phyloP scores from a whole-genome alignment of 2,797 vertebrate genomes.

The Scleropages formosus region DNA sequence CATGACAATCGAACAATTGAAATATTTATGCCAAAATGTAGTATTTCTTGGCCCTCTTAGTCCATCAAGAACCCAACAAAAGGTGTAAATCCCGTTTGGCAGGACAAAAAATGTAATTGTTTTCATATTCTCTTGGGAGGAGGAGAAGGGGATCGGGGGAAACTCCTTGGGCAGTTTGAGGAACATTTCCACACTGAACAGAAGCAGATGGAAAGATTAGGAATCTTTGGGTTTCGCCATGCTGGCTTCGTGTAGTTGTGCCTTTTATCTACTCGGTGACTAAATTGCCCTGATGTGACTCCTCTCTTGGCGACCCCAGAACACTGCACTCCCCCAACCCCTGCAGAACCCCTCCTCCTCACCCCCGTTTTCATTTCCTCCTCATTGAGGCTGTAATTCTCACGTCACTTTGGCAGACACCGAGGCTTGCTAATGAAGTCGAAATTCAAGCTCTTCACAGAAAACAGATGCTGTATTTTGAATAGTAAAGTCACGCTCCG shows the following conservation, averaged over 20 bases:
- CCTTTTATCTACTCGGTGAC: constrained; percentile 23
- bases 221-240: not conserved
- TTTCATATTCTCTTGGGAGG: no score
- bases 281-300: constrained; percentile 23
- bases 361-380: constrained; percentile 44
- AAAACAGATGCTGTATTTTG: constrained; percentile 25
- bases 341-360: not conserved
- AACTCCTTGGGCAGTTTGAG: not conserved
- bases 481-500: constrained; percentile 3
- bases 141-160: no score
- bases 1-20: not conserved
- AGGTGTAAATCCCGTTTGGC: no score
- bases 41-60: no score
- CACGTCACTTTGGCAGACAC: constrained; percentile 49
- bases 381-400: constrained; percentile 51
- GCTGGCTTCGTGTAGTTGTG: constrained; percentile 6
- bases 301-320: constrained; percentile 6
- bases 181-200: constrained; percentile 6
- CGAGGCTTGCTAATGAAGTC: constrained; percentile 53
- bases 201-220: constrained; percentile 20
- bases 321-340: not conserved
- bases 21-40: no score
- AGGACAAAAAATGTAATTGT: no score
- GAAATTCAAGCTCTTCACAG: constrained; percentile 27
- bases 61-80: no score